A percentile compares a stretch with the other conserved stretches of the same genome.
Evolutionary conservation across 2,888 invertebrate species (phyloP).

Genomic region (Andrena fulva): DNA sequence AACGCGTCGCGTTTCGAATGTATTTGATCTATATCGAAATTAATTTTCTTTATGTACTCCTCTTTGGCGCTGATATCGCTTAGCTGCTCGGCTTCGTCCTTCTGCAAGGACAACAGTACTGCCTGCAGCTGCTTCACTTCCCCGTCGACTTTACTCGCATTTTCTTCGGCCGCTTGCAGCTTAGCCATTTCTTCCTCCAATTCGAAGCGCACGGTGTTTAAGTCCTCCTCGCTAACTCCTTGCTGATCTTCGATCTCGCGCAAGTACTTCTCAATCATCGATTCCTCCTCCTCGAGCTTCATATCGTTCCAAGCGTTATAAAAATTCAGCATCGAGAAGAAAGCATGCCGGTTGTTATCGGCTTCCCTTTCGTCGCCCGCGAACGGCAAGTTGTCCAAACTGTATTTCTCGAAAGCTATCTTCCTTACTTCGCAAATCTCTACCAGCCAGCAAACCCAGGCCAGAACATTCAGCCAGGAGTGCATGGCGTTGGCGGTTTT

Average conservation of each 20-base stretch:
- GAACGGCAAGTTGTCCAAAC: conserved; percentile 77
- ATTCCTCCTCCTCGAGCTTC: conserved; percentile 75
- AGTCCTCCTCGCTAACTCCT: conserved; percentile 71
- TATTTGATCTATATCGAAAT: conserved; percentile 67
- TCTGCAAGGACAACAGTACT: conserved; percentile 55
- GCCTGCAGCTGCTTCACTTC: conserved; percentile 59
- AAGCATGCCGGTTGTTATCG: conserved; percentile 55
- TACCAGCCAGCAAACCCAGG: conserved; percentile 86
- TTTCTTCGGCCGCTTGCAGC: conserved; percentile 57
- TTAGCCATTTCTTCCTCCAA: conserved; percentile 61
- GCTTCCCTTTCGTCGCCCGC: conserved; percentile 60
- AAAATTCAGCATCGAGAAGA: conserved; percentile 72
- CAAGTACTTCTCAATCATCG: conserved; percentile 73
- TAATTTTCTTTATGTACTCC: conserved; percentile 60
- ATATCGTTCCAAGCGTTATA: conserved; percentile 80
- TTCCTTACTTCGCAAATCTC: conserved; percentile 85
- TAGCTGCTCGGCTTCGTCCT: conserved; percentile 64
- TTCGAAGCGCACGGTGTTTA: conserved; percentile 55
- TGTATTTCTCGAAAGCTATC: conserved; percentile 73
- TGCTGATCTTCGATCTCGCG: conserved; percentile 70
- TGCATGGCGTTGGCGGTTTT: conserved; percentile 87
- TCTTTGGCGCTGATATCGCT: conserved; percentile 60
- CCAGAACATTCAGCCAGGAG: conserved; percentile 87
- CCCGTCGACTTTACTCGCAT: conserved; percentile 57
- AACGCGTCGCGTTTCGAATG: conserved; percentile 60